A percentile compares a stretch with the other conserved stretches of the same genome.
Evolutionary conservation across 2,888 invertebrate genomes (phyloP).

Genomic region (Cryptocheilus praepositus): DNA sequence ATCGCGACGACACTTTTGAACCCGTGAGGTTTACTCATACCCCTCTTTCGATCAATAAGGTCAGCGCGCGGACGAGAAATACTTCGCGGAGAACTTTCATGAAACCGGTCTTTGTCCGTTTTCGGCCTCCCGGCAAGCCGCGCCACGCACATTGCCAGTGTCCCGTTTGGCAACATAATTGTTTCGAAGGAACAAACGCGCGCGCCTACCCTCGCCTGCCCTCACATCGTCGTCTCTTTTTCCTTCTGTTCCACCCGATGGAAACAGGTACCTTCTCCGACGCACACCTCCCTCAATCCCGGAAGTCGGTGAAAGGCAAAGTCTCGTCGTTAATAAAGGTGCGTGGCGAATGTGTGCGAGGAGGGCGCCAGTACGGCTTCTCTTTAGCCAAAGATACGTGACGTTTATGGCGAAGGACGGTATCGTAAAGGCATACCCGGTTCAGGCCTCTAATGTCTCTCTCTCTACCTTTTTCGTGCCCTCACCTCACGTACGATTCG

Average conservation of each 20-base stretch:
- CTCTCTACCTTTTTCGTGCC: slow-evolving; percentile 35
- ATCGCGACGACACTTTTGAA: too few relatives aligned
- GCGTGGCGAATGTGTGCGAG: slow-evolving; percentile 31
- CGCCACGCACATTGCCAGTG: slow-evolving; percentile 10
- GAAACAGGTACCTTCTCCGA: neutral
- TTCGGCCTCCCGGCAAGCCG: neutral
- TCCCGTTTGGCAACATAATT: slow-evolving; percentile 38
- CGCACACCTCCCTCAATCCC: slow-evolving; percentile 31
- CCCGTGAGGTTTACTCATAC: neutral
- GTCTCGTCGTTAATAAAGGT: slow-evolving; percentile 61
- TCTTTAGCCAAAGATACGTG: slow-evolving; percentile 67
- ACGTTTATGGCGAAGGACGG: slow-evolving; percentile 66
- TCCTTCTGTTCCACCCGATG: neutral
- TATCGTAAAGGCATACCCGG: slow-evolving; percentile 59
- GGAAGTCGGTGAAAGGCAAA: slow-evolving; percentile 50
- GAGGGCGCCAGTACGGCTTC: slow-evolving; percentile 53
- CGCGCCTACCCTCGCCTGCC: neutral
- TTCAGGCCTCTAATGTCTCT: slow-evolving; percentile 38
- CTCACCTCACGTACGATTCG: slow-evolving; percentile 33
- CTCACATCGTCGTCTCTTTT: neutral
- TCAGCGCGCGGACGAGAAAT: slow-evolving; percentile 20
- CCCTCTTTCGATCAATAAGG: slow-evolving; percentile 26
- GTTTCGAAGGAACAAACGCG: slow-evolving; percentile 34
- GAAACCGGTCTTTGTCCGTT: slow-evolving; percentile 34
- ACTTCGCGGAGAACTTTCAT: slow-evolving; percentile 15